phyloP scores from a whole-genome alignment of 2,888 invertebrate species.

The Aricia artaxerxes region DNA sequence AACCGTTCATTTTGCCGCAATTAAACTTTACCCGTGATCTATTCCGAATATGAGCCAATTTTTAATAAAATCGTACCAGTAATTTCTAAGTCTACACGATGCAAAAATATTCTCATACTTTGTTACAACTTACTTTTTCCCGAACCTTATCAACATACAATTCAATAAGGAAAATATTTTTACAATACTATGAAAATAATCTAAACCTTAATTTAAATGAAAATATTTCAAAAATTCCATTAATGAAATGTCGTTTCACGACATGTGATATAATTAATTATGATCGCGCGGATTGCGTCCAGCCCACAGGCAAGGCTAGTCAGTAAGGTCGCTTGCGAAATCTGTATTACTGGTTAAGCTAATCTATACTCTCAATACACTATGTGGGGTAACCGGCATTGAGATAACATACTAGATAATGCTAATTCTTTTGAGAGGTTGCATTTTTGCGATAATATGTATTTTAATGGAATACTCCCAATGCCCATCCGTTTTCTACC shows the following conservation, averaged over 20 bases:
- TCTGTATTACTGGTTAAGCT: conserved; percentile 9
- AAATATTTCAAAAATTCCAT: neutral
- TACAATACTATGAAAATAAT: no score
- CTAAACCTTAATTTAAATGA: neutral
- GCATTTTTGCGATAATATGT: neutral
- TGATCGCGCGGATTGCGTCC: conserved; percentile 23
- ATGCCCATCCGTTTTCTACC: no score
- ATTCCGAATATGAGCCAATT: no score
- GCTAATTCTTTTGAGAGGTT: neutral
- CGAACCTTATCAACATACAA: no score
- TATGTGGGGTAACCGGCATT: conserved; percentile 31
- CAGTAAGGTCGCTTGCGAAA: conserved; percentile 31
- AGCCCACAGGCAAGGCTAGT: conserved; percentile 19
- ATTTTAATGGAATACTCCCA: no score
- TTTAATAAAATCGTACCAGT: no score
- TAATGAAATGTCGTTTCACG: neutral
- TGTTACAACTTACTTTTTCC: no score
- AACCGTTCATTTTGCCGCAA: no score
- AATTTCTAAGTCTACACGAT: no score
- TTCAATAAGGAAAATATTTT: no score
- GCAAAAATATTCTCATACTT: no score
- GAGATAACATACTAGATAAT: conserved; percentile 22
- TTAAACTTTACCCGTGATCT: no score
- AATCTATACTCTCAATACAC: conserved; percentile 26
- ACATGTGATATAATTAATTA: conserved; percentile 25